Conservation (phyloP, 30 jellyfish, hydroid and myxozoan species). For the Hydractinia symbiolongicarpus region DNA sequence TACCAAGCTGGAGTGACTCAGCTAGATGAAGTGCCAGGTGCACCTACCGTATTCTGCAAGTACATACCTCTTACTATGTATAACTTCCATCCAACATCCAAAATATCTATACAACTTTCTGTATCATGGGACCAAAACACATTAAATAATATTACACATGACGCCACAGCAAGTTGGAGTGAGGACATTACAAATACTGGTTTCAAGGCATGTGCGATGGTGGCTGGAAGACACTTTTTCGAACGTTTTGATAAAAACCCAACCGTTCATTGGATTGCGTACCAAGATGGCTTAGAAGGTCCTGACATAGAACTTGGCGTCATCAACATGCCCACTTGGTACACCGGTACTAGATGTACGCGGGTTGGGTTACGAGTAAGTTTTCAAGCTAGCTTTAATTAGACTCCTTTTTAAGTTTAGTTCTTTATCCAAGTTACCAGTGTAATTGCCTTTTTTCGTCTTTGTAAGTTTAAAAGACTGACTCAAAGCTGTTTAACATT, state of each 20-base stretch:
- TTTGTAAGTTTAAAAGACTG: too few species aligned
- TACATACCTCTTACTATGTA: not conserved
- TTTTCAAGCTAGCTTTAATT: too few species aligned
- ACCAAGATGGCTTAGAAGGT: not conserved
- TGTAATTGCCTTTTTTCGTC: too few species aligned
- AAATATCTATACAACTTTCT: not conserved
- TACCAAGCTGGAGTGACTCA: slow-evolving; percentile 11
- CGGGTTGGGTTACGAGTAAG: too few species aligned
- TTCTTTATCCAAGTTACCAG: too few species aligned
- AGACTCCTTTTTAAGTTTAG: too few species aligned
- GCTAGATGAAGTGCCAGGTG: slow-evolving; percentile 22
- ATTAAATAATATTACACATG: not conserved
- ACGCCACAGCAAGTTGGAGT: slow-evolving; percentile 32
- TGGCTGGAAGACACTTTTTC: slow-evolving; percentile 17
- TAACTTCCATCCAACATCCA: not conserved
- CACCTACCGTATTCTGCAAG: slow-evolving; percentile 32
- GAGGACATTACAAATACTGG: slow-evolving; percentile 18
- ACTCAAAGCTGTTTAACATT: too few species aligned
- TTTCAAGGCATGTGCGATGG: slow-evolving; percentile 25
- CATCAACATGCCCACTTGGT: slow-evolving; percentile 21
- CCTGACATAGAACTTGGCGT: not conserved
- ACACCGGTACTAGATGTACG: slow-evolving; percentile 11
- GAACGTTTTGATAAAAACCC: not conserved
- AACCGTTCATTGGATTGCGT: slow-evolving; percentile 20
- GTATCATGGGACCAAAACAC: slow-evolving; percentile 21